Evolutionary conservation across 2,888 invertebrate species (phyloP), one percentile per base, ranked within the genome.

Genomic region (Teleiodes luculella): DNA sequence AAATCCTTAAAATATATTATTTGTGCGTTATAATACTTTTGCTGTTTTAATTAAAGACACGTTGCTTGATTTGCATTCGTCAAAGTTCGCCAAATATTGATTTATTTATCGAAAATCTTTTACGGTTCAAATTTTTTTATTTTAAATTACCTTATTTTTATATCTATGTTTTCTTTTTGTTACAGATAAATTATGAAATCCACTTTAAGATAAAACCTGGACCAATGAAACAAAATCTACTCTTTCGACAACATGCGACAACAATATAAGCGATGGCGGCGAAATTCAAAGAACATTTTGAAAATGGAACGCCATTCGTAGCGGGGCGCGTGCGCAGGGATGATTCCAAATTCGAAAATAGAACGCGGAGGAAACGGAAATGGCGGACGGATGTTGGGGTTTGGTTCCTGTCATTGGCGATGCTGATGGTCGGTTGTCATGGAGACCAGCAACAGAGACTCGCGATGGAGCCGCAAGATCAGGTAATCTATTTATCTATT

Each of bases 401-500:
- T 67, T 70, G 70, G 75, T 73, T 83, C 67, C 73, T 86, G 67
- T 60, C 71, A 66, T 70, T 76, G 56, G 58, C 67, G 60, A 66
- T 70, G 57, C 63, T 84, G 67, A 64, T 80, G 62, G 67, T 74
- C 73, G 71, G 81, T 75, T 78, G 83, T 74, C 65, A 83, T 85
- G 74, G 88, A 67, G 74, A 74, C 67, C 79, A 80, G 58, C 93
- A 93, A 72, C 98, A 98, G 86, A 93, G 95, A 80, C 98, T 98
- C 81, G 95, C 96, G 33, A 95, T 96, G 92, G 96, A 98, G 76
- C 98, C 98, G 2, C 94, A 95, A 80, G 96, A 97, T 91, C 94
- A 87, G 83, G 86, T 86, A 67, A 54, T 56, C 24, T 24, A 24
- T 4, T 24, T 24, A 24, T n/a, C n/a, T n/a, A n/a, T n/a, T n/a